Percentiles rank a stretch among this genome's conserved stretches.
These are phyloP conservation scores for Gila robusta DNA, from an alignment of 2,797 vertebrate species.

Conservation along the genomic window DNA sequence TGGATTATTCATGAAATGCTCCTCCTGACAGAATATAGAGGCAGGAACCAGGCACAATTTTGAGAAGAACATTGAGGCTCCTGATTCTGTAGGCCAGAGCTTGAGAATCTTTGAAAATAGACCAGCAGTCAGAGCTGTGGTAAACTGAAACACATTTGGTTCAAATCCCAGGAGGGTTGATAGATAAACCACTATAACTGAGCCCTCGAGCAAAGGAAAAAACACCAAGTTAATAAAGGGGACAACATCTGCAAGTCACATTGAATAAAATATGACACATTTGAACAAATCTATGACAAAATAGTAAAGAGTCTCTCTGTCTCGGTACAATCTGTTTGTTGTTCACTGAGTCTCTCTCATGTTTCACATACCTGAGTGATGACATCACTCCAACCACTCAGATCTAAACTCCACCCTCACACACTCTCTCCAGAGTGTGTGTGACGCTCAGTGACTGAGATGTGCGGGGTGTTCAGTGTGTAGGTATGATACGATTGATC, in stretches of 20 bases:
- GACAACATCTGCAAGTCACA: neutral
- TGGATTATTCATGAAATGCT: constrained; percentile 9
- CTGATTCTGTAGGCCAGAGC: neutral
- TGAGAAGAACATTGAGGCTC: neutral
- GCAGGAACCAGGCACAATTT: neutral
- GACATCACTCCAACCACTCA: constrained; percentile 32
- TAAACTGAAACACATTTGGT: neutral
- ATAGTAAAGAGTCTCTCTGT: neutral
- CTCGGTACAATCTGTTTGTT: constrained; percentile 17
- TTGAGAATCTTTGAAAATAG: neutral
- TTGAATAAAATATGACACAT: neutral
- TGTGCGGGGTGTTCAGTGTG: neutral
- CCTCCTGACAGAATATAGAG: neutral
- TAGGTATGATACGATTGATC: neutral
- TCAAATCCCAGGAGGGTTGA: neutral
- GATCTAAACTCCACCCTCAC: constrained; percentile 17
- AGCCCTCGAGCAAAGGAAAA: neutral
- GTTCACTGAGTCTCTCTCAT: constrained; percentile 9
- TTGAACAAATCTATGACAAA: neutral
- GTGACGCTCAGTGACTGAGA: constrained; percentile 5
- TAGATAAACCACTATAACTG: neutral
- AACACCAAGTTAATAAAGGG: neutral
- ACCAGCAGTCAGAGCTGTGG: neutral
- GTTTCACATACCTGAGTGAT: constrained; percentile 44
- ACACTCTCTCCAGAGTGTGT: constrained; percentile 5